Evolutionary conservation across 2,113 vertebrate species (phyloP).

Genomic region (Redunca redunca): DNA sequence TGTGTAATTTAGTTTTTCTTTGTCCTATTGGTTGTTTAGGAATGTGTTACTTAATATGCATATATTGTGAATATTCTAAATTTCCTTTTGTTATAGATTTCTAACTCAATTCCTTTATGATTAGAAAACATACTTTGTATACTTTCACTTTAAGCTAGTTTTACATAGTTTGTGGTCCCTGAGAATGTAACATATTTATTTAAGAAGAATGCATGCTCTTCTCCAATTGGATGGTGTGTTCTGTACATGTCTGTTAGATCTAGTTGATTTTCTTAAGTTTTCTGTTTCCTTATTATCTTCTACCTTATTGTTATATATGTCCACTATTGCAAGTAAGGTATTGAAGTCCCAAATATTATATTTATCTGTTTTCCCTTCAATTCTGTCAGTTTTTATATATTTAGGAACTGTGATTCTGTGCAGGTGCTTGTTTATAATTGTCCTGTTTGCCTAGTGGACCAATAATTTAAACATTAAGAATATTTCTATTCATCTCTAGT

Average conservation of each 20-base stretch:
- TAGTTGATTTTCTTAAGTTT: background rate
- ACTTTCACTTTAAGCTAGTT: background rate
- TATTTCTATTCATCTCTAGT: background rate
- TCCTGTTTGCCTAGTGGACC: background rate
- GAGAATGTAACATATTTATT: background rate
- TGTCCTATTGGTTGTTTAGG: background rate
- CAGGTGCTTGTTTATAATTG: background rate
- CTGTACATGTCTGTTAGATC: background rate
- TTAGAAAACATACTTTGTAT: background rate
- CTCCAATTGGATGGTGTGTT: background rate
- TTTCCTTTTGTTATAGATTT: background rate
- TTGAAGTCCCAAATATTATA: background rate
- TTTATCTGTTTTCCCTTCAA: background rate
- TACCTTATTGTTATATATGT: background rate
- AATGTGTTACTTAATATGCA: background rate
- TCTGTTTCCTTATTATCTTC: background rate
- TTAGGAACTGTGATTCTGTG: background rate
- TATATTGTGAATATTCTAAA: background rate
- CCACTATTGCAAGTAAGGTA: background rate
- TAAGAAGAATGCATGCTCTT: background rate
- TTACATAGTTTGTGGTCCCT: background rate
- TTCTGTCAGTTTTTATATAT: background rate
- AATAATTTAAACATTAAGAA: background rate
- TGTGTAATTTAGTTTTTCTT: background rate
- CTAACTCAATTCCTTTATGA: background rate